Evolutionary conservation across 1,140 invertebrate species (phyloP), one percentile per base, ranked within the genome.

Genomic region (Pseudomyrmex dendroicus): DNA sequence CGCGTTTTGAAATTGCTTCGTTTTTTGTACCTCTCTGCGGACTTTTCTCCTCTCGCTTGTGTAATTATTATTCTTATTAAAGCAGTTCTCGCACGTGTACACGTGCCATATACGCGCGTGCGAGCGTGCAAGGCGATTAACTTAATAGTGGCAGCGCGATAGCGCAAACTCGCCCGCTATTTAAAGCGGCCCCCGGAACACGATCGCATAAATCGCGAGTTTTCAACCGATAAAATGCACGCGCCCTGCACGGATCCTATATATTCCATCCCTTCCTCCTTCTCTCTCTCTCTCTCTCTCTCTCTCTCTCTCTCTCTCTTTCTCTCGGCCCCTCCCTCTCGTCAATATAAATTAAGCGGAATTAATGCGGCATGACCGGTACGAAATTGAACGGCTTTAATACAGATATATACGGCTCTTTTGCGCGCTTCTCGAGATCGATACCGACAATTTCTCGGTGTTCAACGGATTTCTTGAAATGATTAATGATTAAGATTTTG

Each of bases 211-310:
- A 87, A 87, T 77, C 74, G 86, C 77, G 52, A 59, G 59, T 84
- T 73, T 85, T 59, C 52, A 52, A 57, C 68, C 68, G 86, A 84
- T 86, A 86, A 87, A 87, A 86, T 56, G 85, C 85, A 80, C 84
- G 73, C 82, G 73, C 62, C 73, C 61, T 17, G 61, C 73, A 83
- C 70, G 64, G 68, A 66, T 20, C 62, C 62, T 25, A 4, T n/a
- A 8, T 10, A 12, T 15, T 22, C 67, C 2, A n/a, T 12, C 68
- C 13, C 13, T 20, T 13, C 44, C 22, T 44, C 15, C 22, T 22
- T 22, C 22, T 22, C 44, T n/a, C 4, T 13, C 12, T 2, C 56
- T 12, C 59, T 9, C 20, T 1, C 20, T 15, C 10, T 9, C 1
- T 3, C 22, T 2, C 46, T 22, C 15, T 4, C 1, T 25, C 35